Evolutionary conservation across 30 jellyfish, hydroid and myxozoan genomes (phyloP).

Genomic region (Turritopsis rubra): DNA sequence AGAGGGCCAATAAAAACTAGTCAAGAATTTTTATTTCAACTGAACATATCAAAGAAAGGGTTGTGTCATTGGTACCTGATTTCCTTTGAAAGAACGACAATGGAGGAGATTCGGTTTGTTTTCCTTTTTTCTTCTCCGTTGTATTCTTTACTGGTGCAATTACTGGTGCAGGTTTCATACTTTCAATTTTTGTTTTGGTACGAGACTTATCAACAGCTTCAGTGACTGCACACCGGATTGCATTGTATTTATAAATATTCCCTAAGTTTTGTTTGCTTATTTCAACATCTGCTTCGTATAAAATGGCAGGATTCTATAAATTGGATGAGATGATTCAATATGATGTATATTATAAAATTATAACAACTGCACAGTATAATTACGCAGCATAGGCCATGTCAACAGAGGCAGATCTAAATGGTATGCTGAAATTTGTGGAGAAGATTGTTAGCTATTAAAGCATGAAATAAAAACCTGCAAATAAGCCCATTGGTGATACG

Average conservation of each 20-base stretch:
- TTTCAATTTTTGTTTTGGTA: background rate
- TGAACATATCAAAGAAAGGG: too few relatives aligned
- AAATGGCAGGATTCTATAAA: slow-evolving; percentile 1
- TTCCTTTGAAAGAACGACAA: background rate
- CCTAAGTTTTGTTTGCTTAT: background rate
- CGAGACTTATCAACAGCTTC: background rate
- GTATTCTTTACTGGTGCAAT: background rate
- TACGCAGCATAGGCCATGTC: too few relatives aligned
- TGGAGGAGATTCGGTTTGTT: slow-evolving; percentile 14
- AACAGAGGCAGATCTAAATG: too few relatives aligned
- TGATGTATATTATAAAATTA: too few relatives aligned
- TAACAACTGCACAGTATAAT: background rate
- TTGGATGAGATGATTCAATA: background rate
- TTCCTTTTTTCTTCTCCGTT: background rate
- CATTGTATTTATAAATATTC: background rate
- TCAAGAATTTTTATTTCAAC: too few relatives aligned
- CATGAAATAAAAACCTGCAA: too few relatives aligned
- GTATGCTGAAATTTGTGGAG: too few relatives aligned
- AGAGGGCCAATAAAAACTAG: too few relatives aligned
- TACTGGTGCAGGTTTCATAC: background rate
- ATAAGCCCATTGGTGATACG: too few relatives aligned
- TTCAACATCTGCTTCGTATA: background rate
- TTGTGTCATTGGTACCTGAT: background rate
- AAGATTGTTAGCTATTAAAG: too few relatives aligned
- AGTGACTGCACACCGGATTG: background rate